These are phyloP conservation scores for Rhinoderma darwinii DNA, from an alignment of 2,113 vertebrate species.

Conservation along the genomic window DNA sequence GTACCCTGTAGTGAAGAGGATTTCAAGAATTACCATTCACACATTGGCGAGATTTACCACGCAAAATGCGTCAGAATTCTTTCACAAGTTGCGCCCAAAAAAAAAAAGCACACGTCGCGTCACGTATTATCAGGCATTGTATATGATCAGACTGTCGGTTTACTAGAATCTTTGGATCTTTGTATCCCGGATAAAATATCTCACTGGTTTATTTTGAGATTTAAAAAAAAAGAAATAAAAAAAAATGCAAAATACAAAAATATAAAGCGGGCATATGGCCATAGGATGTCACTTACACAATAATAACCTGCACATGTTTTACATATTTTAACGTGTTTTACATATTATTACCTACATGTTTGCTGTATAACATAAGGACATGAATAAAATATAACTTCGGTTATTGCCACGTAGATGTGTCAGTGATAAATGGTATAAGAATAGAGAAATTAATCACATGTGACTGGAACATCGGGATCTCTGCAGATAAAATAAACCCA, in stretches of 20 bases:
- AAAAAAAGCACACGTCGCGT: too few species aligned
- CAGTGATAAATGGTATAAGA: constrained; percentile 32
- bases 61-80: too few species aligned
- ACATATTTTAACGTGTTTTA: background rate
- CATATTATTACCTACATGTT: constrained; percentile 11
- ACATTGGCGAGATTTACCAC: too few species aligned
- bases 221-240: too few species aligned
- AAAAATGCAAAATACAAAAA: too few species aligned
- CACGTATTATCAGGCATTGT: background rate
- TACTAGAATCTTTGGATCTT: background rate
- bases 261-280: background rate
- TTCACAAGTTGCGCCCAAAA: too few species aligned
- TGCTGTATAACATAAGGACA: constrained; percentile 6
- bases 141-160: background rate
- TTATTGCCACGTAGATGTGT: constrained; percentile 21
- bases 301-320: background rate
- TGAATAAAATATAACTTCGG: constrained; percentile 26
- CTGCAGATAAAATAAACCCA: background rate
- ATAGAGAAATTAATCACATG: constrained; percentile 13
- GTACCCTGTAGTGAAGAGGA: too few species aligned
- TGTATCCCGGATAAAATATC: background rate
- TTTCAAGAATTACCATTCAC: too few species aligned
- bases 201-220: too few species aligned
- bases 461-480: constrained; percentile 7
- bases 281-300: background rate